phyloP scores from a whole-genome alignment of 2,113 vertebrate species.

The Tricholaema leucomelas region DNA sequence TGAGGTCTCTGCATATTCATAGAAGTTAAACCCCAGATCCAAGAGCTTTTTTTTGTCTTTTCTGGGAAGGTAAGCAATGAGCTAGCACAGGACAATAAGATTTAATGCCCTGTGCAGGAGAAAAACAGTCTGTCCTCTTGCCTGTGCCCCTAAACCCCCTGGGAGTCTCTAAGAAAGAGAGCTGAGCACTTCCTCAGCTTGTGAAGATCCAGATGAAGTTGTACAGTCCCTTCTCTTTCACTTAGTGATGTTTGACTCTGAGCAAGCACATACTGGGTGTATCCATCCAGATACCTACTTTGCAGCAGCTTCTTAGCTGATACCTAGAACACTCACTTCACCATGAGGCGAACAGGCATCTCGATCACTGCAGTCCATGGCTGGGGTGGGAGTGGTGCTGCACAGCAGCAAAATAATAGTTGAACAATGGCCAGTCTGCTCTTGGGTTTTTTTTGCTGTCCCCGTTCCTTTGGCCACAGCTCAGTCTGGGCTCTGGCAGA shows the following conservation, averaged over 20 bases:
- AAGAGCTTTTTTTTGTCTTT: neutral
- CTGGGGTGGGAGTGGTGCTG: neutral
- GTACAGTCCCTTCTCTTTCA: neutral
- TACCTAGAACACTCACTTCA: neutral
- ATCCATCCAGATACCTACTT: neutral
- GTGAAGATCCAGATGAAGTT: neutral
- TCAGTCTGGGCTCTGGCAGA: neutral
- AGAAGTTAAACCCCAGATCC: neutral
- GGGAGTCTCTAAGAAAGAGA: neutral
- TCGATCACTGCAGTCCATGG: neutral
- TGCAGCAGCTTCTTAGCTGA: neutral
- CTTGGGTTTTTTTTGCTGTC: neutral
- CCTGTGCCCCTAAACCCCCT: neutral
- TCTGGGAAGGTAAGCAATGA: neutral
- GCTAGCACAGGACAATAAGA: neutral
- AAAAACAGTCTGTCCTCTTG: neutral
- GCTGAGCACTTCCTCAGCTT: neutral
- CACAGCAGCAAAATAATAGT: neutral
- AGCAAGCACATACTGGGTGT: neutral
- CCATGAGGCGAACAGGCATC: neutral
- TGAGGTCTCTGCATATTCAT: neutral
- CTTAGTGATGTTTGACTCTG: neutral
- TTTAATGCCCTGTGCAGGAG: neutral
- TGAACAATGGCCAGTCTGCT: neutral
- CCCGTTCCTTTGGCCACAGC: rapidly evolving